Base-by-base conservation (phyloP, 1,140 invertebrate species). In the Muscidifurax raptorellus region DNA sequence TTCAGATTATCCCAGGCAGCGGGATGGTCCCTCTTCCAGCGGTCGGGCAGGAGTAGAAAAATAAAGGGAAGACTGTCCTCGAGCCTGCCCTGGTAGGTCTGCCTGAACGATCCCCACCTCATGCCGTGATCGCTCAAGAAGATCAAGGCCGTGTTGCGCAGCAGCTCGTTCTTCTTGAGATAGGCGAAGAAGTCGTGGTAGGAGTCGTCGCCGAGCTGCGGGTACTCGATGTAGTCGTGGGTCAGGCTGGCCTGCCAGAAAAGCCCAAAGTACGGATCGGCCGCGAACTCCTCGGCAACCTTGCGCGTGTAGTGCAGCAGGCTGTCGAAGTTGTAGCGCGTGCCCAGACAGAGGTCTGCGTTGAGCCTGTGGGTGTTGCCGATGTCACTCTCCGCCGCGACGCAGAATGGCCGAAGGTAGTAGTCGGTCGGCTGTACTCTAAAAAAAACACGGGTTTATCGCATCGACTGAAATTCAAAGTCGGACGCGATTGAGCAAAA, bases 121-220 rank as follows among this genome's bases (percentile, higher is more conserved):
- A 96, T 94, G 0, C 96, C 96, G 88, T 97, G 96, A 87, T 97
- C 96, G 87, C 95, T 96, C 92, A 95, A 95, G 25, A 96, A 92
- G 18, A 96, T 90, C 0, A 97, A 77, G 0, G 95, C 90, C 0
- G 95, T 95, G 22, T 91, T 91, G 44, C 94, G 91, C 6, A 95
- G 84, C 2, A 92, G 77, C 6, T 88, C 86, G 6, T 91, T 47
- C 0, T 83, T 72, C 2, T 64, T 47, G 0, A 93, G 77, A 64
- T 90, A 86, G 10, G 86, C 71, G n/a, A 94, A 44, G 32, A 93
- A 89, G 0, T 88, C 77, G 30, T 87, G 85, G 27, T 94, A 92
- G 0, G 88, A 67, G 1, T 90, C 85, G 80, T 95, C 94, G 0
- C 91, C 94, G 0, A 92, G 83, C 44, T 90, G 88, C 0, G 93